phyloP scores from a whole-genome alignment of 2,113 vertebrate genomes.

The Rhinopomastus cyanomelas region DNA sequence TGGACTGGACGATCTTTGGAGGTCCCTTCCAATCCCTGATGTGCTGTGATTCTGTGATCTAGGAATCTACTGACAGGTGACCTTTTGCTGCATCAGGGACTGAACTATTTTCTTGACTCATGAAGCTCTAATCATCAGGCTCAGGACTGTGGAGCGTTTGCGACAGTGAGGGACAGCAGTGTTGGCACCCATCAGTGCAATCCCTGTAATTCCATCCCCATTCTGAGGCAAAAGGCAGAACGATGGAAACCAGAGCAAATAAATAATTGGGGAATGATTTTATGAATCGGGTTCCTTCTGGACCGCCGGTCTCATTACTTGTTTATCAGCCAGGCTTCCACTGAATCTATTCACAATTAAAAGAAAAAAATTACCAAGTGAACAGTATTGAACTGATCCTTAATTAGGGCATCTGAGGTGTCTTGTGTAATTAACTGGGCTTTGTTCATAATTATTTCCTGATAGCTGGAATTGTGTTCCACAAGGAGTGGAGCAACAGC shows the following conservation, averaged over 20 bases:
- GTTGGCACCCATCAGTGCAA: neutral
- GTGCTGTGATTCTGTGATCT: too few relatives aligned
- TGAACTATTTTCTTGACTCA: neutral
- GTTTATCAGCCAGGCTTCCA: constrained; percentile 68
- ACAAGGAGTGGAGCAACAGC: constrained; percentile 37
- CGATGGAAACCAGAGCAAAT: constrained; percentile 74
- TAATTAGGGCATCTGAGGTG: constrained; percentile 76
- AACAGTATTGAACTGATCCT: constrained; percentile 74
- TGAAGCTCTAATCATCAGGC: neutral
- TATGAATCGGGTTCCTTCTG: constrained; percentile 81
- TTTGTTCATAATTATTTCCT: constrained; percentile 79
- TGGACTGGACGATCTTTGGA: too few relatives aligned
- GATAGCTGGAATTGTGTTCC: constrained; percentile 70
- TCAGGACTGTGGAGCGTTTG: neutral
- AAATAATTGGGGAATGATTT: constrained; percentile 75
- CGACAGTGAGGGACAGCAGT: neutral
- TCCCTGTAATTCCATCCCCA: neutral
- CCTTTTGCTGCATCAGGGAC: neutral
- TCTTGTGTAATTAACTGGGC: constrained; percentile 77
- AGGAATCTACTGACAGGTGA: neutral
- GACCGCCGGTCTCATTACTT: constrained; percentile 77
- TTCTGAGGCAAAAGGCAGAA: constrained; percentile 28
- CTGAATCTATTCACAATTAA: constrained; percentile 73
- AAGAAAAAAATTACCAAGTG: constrained; percentile 60
- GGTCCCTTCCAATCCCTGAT: too few relatives aligned